These are phyloP conservation scores for Caenorhabditis angaria DNA, from an alignment of 2,888 invertebrate genomes.

Conservation along the genomic window DNA sequence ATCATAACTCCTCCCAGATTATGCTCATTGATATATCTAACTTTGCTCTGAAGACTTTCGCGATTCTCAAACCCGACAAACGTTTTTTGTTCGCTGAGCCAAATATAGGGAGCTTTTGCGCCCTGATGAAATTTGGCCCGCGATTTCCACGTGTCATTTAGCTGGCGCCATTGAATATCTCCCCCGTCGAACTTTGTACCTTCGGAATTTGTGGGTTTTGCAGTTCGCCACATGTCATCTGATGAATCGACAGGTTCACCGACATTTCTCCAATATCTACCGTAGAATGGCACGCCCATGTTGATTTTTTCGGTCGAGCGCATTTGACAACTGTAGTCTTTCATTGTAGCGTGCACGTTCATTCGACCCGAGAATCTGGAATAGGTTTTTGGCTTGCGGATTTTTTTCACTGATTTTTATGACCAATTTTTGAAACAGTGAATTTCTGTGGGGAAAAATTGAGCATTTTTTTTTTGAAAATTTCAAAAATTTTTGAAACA, in stretches of 20 bases:
- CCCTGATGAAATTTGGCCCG: conserved; percentile 56
- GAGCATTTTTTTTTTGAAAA: too few relatives aligned
- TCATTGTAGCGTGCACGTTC: conserved; percentile 71
- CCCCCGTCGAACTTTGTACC: conserved; percentile 62
- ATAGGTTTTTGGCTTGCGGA: too few relatives aligned
- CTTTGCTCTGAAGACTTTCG: conserved; percentile 64
- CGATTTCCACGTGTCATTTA: conserved; percentile 39
- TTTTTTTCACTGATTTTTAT: background rate
- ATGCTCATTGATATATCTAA: conserved; percentile 60
- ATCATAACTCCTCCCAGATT: conserved; percentile 71
- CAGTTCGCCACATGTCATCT: conserved; percentile 70
- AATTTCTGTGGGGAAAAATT: background rate
- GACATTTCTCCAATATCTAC: conserved; percentile 69
- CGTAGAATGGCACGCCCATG: conserved; percentile 71
- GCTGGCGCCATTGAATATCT: conserved; percentile 63
- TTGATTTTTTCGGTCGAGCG: conserved; percentile 56
- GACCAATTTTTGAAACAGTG: conserved; percentile 1
- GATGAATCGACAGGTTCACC: conserved; percentile 64
- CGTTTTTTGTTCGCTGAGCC: conserved; percentile 50
- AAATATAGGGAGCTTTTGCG: conserved; percentile 65
- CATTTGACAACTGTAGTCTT: conserved; percentile 69
- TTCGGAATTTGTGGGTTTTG: conserved; percentile 51
- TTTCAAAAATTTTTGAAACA: too few relatives aligned
- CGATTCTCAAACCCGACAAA: conserved; percentile 68
- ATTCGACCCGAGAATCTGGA: conserved; percentile 67